Percentiles rank a stretch among this genome's conserved stretches.
These are phyloP conservation scores for Halcyon chelicuti DNA, from an alignment of 2,797 vertebrate species.

Conservation along the genomic window DNA sequence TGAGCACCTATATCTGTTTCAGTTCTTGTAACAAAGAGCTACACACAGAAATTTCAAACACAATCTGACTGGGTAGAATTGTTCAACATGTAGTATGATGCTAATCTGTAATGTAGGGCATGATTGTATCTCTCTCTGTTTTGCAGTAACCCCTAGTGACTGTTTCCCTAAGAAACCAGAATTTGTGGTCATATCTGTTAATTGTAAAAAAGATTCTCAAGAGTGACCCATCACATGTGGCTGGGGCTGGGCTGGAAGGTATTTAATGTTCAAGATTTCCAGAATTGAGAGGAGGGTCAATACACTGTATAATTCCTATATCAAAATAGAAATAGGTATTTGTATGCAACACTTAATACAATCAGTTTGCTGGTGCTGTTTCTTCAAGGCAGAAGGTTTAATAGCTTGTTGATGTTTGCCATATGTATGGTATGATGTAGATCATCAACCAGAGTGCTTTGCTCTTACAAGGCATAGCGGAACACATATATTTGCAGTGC, in stretches of 20 bases:
- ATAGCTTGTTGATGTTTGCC: slow-evolving; percentile 20
- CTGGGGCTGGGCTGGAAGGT: not conserved
- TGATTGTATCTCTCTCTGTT: not conserved
- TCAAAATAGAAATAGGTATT: not conserved
- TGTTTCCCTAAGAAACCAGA: not conserved
- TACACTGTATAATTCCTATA: not conserved
- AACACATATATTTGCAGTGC: slow-evolving; percentile 2
- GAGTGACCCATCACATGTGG: not conserved
- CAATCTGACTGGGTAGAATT: not conserved
- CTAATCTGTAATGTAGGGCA: not conserved
- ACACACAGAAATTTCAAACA: not conserved
- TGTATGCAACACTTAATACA: not conserved
- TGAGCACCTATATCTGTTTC: not conserved
- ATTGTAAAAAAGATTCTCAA: not conserved
- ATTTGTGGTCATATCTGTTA: not conserved
- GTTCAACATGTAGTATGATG: fast-evolving
- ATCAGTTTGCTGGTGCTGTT: not conserved
- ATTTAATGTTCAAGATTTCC: not conserved
- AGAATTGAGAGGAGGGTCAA: not conserved
- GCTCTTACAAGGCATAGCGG: slow-evolving; percentile 11
- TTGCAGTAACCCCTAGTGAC: not conserved
- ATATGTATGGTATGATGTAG: not conserved
- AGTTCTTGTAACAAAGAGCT: not conserved
- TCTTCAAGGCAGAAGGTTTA: slow-evolving; percentile 18
- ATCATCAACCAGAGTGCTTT: not conserved